A percentile compares a stretch with the other conserved stretches of the same genome.
phyloP scores from a whole-genome alignment of 2,113 vertebrate species.

The Cyanistes caeruleus region DNA sequence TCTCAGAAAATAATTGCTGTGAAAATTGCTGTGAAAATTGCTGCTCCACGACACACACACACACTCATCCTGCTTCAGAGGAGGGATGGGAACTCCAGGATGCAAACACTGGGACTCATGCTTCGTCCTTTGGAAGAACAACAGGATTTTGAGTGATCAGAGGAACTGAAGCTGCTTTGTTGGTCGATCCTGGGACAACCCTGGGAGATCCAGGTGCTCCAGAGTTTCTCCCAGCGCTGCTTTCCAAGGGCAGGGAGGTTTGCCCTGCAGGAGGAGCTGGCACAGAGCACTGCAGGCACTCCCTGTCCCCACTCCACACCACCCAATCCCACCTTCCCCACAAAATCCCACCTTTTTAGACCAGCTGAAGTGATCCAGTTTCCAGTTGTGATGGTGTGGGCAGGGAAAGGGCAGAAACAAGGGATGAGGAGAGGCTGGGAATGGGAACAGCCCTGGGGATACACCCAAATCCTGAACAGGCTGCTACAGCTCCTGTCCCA shows the following conservation, averaged over 20 bases:
- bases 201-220: neutral
- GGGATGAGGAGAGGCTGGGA: neutral
- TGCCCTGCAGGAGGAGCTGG: neutral
- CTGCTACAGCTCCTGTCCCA: neutral
- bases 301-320: accelerated
- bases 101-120: accelerated
- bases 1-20: accelerated
- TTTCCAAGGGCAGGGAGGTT: neutral
- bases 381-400: neutral
- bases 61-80: neutral
- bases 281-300: neutral
- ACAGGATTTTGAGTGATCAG: accelerated
- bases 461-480: neutral
- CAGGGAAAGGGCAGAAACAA: neutral
- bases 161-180: neutral
- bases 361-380: neutral
- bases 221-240: neutral
- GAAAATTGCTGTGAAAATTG: accelerated
- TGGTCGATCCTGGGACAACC: neutral
- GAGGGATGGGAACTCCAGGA: neutral
- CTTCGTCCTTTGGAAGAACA: neutral
- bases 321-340: neutral
- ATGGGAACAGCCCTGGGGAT: neutral
- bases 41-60: neutral
- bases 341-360: accelerated